phyloP scores from a whole-genome alignment of 1,140 invertebrate genomes.

The Scaptomyza graminum region DNA sequence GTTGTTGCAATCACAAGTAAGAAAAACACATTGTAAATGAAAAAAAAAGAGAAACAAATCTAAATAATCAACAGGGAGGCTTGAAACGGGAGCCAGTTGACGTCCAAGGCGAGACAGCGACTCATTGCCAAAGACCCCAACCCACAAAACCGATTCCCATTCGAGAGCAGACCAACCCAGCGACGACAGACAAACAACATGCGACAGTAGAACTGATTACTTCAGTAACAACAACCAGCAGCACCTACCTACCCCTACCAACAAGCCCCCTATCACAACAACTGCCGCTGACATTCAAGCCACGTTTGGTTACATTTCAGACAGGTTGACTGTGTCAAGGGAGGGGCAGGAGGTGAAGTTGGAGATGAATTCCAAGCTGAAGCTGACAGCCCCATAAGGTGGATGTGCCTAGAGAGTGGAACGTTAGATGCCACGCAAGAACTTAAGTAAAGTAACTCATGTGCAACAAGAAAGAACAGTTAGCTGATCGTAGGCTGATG shows the following conservation, averaged over 20 bases:
- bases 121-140: slow-evolving; percentile 63
- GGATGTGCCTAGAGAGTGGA: slow-evolving; percentile 77
- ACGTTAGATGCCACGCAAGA: slow-evolving; percentile 67
- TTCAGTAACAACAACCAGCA: slow-evolving; percentile 54
- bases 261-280: slow-evolving; percentile 6
- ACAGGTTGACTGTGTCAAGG: slow-evolving; percentile 34
- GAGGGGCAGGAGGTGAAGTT: too few species aligned
- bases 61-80: slow-evolving; percentile 20
- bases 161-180: slow-evolving; percentile 41
- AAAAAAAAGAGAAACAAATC: slow-evolving; percentile 29
- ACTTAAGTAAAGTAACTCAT: slow-evolving; percentile 81
- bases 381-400: slow-evolving; percentile 56
- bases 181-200: slow-evolving; percentile 74
- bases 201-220: slow-evolving; percentile 79
- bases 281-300: slow-evolving; percentile 72
- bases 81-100: slow-evolving; percentile 11
- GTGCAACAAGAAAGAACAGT: slow-evolving; percentile 62
- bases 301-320: slow-evolving; percentile 75
- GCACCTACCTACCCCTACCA: slow-evolving; percentile 3
- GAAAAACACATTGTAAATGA: slow-evolving; percentile 37
- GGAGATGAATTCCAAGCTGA: slow-evolving; percentile 15
- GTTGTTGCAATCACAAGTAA: slow-evolving; percentile 44
- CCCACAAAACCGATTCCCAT: slow-evolving; percentile 29
- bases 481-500: not conserved
- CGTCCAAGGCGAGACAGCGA: slow-evolving; percentile 55